Evolutionary conservation across 1,140 invertebrate species (phyloP).

Genomic region (Limonius californicus): DNA sequence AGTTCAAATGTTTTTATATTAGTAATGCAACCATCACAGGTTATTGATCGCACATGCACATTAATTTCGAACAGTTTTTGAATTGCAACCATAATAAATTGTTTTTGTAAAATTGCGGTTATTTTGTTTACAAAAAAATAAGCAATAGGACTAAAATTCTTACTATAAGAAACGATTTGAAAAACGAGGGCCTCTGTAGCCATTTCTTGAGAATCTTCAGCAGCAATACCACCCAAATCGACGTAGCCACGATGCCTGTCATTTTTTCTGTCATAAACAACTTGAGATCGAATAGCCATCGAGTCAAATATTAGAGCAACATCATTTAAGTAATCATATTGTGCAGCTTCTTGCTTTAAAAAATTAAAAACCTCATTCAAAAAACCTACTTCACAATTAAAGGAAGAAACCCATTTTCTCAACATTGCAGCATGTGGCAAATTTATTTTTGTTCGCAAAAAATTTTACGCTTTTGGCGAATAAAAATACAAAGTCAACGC

Average conservation of each 20-base stretch:
- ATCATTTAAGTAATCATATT: slow-evolving; percentile 19
- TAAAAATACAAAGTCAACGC: too few species aligned
- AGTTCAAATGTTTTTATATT: slow-evolving; percentile 21
- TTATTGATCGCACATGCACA: slow-evolving; percentile 25
- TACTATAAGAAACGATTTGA: slow-evolving; percentile 27
- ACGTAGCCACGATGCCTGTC: slow-evolving; percentile 32
- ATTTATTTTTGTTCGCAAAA: too few species aligned
- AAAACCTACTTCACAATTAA: neutral
- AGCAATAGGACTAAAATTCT: slow-evolving; percentile 28
- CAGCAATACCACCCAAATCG: slow-evolving; percentile 30
- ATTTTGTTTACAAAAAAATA: slow-evolving; percentile 34
- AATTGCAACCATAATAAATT: neutral
- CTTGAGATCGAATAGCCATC: slow-evolving; percentile 31
- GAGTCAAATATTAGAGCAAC: slow-evolving; percentile 33
- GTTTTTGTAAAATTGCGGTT: neutral
- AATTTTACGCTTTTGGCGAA: too few species aligned
- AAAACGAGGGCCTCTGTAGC: slow-evolving; percentile 30
- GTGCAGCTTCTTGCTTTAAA: too few species aligned
- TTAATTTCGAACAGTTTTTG: neutral
- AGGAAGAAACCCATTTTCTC: too few species aligned
- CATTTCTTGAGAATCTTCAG: slow-evolving; percentile 15
- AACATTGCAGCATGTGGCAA: too few species aligned
- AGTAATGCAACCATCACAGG: slow-evolving; percentile 27
- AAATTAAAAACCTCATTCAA: neutral
- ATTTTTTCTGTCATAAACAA: slow-evolving; percentile 26